Conservation (phyloP, 2,797 vertebrate species). For the Gallinago solitaria region DNA sequence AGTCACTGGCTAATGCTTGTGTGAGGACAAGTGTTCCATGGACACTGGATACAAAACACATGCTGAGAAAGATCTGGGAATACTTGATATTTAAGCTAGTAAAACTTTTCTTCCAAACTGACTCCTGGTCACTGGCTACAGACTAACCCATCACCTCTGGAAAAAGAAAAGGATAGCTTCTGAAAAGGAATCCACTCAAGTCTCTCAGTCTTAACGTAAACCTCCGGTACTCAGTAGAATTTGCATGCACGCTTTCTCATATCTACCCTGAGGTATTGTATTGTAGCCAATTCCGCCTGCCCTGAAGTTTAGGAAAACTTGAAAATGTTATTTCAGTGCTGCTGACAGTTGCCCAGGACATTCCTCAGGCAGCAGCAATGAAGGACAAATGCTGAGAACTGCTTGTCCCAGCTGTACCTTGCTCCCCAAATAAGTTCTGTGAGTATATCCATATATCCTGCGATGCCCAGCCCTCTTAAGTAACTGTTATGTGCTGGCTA, state of each 20-base stretch:
- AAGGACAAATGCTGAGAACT: slow-evolving; percentile 18
- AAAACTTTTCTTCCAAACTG: slow-evolving; percentile 61
- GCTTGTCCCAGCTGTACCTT: slow-evolving; percentile 27
- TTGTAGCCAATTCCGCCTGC: not conserved
- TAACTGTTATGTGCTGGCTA: slow-evolving; percentile 20
- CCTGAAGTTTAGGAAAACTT: slow-evolving; percentile 21
- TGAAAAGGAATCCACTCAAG: slow-evolving; percentile 37
- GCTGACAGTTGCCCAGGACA: not conserved
- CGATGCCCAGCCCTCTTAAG: not conserved
- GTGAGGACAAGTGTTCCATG: slow-evolving; percentile 71
- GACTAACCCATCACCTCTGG: slow-evolving; percentile 58
- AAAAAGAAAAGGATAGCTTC: slow-evolving; percentile 67
- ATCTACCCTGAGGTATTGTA: slow-evolving; percentile 45
- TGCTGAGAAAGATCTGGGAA: slow-evolving; percentile 68
- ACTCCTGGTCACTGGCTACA: slow-evolving; percentile 57
- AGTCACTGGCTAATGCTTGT: slow-evolving; percentile 71
- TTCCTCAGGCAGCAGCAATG: not conserved
- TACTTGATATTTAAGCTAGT: slow-evolving; percentile 67
- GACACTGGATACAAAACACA: slow-evolving; percentile 71
- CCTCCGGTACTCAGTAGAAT: slow-evolving; percentile 50
- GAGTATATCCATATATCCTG: slow-evolving; percentile 35
- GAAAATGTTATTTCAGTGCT: not conserved
- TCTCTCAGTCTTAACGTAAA: slow-evolving; percentile 49
- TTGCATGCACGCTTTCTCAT: slow-evolving; percentile 26
- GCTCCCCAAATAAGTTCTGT: not conserved